A percentile compares a stretch with the other conserved stretches of the same genome.
Evolutionary conservation across 1,140 invertebrate genomes (phyloP).

Genomic region (Orussus abietinus): DNA sequence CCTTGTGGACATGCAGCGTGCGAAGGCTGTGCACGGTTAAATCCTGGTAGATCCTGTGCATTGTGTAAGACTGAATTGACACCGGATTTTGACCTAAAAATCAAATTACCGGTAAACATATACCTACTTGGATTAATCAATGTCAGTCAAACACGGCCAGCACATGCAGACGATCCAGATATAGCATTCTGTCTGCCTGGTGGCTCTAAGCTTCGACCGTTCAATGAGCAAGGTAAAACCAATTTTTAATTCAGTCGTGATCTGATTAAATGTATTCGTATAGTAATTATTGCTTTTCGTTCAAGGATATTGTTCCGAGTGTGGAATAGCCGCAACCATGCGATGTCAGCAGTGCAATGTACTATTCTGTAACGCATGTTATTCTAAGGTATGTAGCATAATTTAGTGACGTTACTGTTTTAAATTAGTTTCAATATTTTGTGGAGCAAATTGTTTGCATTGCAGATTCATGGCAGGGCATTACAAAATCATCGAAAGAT

Average conservation of each 20-base stretch:
- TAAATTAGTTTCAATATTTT: conserved; percentile 4
- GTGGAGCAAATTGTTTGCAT: too few species aligned
- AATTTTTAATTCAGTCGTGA: conserved; percentile 1
- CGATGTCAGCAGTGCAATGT: conserved; percentile 31
- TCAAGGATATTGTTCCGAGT: conserved; percentile 36
- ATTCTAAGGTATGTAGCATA: conserved; percentile 31
- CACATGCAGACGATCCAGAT: conserved; percentile 21
- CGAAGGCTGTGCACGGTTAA: conserved; percentile 26
- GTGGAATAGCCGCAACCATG: conserved; percentile 20
- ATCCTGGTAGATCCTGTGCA: conserved; percentile 14
- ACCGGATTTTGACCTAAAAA: too few species aligned
- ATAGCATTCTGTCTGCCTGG: conserved; percentile 24
- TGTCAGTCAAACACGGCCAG: neutral
- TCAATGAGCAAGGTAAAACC: conserved; percentile 19
- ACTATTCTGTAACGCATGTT: conserved; percentile 35
- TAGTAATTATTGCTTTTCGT: conserved; percentile 19
- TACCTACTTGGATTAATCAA: conserved; percentile 30
- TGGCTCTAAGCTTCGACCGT: conserved; percentile 13
- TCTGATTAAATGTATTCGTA: conserved; percentile 5
- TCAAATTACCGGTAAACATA: conserved; percentile 30
- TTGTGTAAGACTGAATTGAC: too few species aligned
- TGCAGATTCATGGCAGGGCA: conserved; percentile 30
- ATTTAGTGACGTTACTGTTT: conserved; percentile 3
- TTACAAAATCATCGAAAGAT: conserved; percentile 28
- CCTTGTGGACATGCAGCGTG: conserved; percentile 49